Evolutionary conservation across 2,888 invertebrate genomes (phyloP).

Genomic region (Luperina nickerlii): DNA sequence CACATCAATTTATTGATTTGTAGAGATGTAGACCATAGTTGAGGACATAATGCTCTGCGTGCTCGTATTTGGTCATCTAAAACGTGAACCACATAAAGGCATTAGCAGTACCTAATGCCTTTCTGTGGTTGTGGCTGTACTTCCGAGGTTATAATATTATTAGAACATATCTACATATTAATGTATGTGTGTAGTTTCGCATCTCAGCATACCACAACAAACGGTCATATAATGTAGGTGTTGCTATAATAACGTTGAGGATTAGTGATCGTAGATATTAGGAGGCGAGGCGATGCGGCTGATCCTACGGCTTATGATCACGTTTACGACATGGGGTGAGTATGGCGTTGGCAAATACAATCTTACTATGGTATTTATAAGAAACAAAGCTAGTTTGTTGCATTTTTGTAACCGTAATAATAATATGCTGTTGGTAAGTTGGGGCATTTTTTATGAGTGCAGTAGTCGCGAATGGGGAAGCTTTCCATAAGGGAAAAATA

Average conservation of each 20-base stretch:
- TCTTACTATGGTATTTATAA: constrained; percentile 5
- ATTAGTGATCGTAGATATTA: constrained; percentile 56
- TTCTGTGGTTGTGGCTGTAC: not conserved
- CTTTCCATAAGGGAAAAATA: not conserved
- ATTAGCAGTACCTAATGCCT: not conserved
- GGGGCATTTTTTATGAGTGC: not conserved
- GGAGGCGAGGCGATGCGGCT: constrained; percentile 30
- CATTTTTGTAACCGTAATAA: not conserved
- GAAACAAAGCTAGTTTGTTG: not conserved
- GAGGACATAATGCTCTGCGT: not conserved
- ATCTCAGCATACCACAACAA: constrained; percentile 35
- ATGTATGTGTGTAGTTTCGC: not conserved
- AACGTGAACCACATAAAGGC: not conserved
- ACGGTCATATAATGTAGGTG: constrained; percentile 24
- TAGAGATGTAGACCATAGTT: not conserved
- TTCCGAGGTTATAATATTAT: constrained; percentile 9
- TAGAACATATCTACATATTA: not conserved
- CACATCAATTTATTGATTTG: not conserved
- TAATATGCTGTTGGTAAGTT: not conserved
- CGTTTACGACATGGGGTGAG: constrained; percentile 28
- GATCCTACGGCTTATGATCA: constrained; percentile 43
- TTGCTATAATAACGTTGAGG: constrained; percentile 37
- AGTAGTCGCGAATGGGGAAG: not conserved
- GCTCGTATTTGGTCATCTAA: not conserved
- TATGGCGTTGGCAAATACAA: constrained; percentile 27